These are phyloP conservation scores for Syrrhaptes paradoxus DNA, from an alignment of 2,113 vertebrate genomes.

Conservation along the genomic window DNA sequence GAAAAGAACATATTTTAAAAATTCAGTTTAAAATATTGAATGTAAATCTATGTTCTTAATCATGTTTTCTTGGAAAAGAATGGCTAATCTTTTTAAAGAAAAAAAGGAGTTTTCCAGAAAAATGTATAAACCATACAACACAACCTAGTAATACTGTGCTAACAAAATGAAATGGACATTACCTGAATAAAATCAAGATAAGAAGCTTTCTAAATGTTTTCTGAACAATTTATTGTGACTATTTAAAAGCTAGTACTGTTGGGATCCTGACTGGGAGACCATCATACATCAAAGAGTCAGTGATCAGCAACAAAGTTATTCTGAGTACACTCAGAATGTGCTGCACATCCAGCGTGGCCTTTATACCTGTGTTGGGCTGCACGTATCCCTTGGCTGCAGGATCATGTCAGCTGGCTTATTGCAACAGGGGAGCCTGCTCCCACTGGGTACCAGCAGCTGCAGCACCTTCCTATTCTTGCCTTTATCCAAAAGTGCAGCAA, in stretches of 20 bases:
- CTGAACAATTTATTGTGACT: not conserved
- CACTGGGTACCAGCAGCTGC: not conserved
- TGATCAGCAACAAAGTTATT: not conserved
- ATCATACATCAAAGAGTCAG: not conserved
- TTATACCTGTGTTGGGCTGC: not conserved
- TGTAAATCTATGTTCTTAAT: not conserved
- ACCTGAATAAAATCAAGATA: not conserved
- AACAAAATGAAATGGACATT: not conserved
- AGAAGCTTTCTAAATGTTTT: not conserved
- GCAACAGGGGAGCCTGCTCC: not conserved
- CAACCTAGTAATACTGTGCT: not conserved
- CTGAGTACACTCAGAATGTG: not conserved
- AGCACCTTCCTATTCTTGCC: not conserved
- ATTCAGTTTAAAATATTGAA: not conserved
- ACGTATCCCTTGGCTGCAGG: not conserved
- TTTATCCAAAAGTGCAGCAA: not conserved
- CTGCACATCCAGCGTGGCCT: not conserved
- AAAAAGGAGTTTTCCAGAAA: not conserved
- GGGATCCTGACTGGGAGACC: not conserved
- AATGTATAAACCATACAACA: not conserved
- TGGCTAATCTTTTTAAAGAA: not conserved
- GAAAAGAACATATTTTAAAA: not conserved
- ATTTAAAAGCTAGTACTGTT: not conserved
- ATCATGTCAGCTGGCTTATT: not conserved
- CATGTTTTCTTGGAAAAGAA: not conserved